Evolutionary conservation across 2,113 vertebrate species (phyloP), one percentile per base, ranked within the genome.

Genomic region (Danionella cerebrum): DNA sequence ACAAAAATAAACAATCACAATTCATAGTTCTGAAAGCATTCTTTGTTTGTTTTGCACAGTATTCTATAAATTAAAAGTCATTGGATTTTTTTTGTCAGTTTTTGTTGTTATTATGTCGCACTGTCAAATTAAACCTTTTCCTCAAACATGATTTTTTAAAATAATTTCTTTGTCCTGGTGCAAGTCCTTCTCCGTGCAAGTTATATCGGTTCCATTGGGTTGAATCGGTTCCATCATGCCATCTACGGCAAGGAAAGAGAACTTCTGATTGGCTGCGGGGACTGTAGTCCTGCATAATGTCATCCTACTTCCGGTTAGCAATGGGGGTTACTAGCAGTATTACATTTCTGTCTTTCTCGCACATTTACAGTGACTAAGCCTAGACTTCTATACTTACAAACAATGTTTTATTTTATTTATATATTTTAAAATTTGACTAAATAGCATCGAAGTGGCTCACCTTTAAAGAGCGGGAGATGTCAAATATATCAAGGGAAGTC

Each of bases 251-350:
- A 42, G 12, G 2, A 10, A 11, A 5, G 18, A 5, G 5, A 53
- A n/a, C 3, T 44, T 72, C 18, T 29, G n/a, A 66, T 59, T 53
- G 45, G 62, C 13, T 25, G 2, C 18, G 35, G 9, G 57, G 11
- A 5, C 31, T 45, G 14, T 45, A 45, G 39, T 60, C 57, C 25
- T 3, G 16, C 25, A 5, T 9, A 11, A 1, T 4, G 18, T 7
- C 14, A 21, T 77, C 79, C 80, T 76, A 76, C 16, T 82, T 82
- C 80, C 78, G 55, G 52, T 77, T 45, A 60, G 58, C 47, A 21
- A 75, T 69, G 70, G 72, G 59, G 65, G 67, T 36, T 55, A 60
- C 73, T 38, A 45, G 42, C 25, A 52, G 29, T 67, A 16, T 70
- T 74, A 36, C 55, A 38, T 71, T 71, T 47, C 52, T 41, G 22